A percentile compares a stretch with the other conserved stretches of the same genome.
Conservation (phyloP, 2,888 invertebrate species). For the Gerris lacustris region DNA sequence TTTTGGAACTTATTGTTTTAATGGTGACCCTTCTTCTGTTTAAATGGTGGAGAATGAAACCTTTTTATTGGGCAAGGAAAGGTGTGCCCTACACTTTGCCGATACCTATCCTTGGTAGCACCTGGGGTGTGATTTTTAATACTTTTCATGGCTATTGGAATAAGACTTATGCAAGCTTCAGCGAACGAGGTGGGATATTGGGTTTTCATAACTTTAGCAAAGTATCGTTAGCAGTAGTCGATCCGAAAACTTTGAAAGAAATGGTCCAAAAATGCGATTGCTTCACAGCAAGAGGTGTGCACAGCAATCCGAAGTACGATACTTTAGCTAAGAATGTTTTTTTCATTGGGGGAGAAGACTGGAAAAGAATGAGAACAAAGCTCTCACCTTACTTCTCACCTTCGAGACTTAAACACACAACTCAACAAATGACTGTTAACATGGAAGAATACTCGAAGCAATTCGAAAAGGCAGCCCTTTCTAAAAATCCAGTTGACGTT, state of each 20-base stretch:
- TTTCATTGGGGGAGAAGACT: not conserved
- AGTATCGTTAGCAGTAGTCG: not conserved
- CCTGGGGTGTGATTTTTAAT: not conserved
- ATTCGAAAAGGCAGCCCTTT: not conserved
- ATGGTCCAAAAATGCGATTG: not conserved
- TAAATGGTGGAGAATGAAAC: constrained; percentile 3
- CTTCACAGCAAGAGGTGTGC: not conserved
- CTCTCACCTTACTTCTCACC: not conserved
- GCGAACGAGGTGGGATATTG: not conserved
- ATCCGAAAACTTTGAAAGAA: not conserved
- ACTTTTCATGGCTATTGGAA: not conserved
- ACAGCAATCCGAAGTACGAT: not conserved
- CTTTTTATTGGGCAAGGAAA: not conserved
- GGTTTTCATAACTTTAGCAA: not conserved
- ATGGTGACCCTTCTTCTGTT: not conserved
- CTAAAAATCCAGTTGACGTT: not conserved
- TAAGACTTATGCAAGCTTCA: not conserved
- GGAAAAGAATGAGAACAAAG: not conserved
- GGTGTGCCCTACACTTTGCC: not conserved
- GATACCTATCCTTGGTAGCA: not conserved
- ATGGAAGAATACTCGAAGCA: not conserved
- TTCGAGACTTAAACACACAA: not conserved
- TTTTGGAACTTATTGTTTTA: no score
- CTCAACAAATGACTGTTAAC: not conserved
- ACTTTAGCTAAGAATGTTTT: not conserved